These are phyloP conservation scores for Vidua macroura DNA, from an alignment of 2,113 vertebrate species.

Conservation along the genomic window DNA sequence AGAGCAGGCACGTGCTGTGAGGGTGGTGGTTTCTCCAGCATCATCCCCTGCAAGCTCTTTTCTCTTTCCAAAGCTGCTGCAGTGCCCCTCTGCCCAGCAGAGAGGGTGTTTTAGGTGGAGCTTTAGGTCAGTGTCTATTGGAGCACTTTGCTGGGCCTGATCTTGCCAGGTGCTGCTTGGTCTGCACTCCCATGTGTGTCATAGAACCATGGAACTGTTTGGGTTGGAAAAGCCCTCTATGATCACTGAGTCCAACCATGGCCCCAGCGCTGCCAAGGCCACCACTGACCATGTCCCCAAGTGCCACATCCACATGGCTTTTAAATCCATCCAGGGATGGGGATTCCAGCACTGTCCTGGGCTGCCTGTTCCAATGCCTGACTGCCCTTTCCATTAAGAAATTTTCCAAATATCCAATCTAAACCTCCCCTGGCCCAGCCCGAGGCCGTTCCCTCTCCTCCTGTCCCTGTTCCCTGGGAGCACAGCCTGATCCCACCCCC, in stretches of 20 bases:
- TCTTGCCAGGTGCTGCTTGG: background rate
- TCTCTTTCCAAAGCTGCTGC: background rate
- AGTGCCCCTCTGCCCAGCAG: background rate
- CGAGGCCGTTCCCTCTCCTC: rapidly evolving
- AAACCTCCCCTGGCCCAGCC: rapidly evolving
- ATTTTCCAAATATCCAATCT: background rate
- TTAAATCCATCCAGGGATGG: background rate
- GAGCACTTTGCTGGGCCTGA: background rate
- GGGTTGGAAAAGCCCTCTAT: background rate
- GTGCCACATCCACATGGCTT: rapidly evolving
- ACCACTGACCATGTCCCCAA: background rate
- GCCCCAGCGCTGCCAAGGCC: background rate
- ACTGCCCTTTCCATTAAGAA: rapidly evolving
- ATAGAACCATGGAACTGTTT: background rate
- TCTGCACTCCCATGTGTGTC: rapidly evolving
- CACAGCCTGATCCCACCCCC: background rate
- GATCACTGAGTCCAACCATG: rapidly evolving
- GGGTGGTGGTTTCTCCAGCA: rapidly evolving
- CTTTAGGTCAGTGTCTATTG: background rate
- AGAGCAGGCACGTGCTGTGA: background rate
- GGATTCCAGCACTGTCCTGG: background rate
- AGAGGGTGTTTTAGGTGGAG: background rate
- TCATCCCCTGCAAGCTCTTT: background rate
- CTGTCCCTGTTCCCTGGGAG: background rate
- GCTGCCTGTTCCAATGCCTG: background rate